These are phyloP conservation scores for Sebastes diploproa DNA, from an alignment of 2,797 vertebrate genomes.

Conservation along the genomic window DNA sequence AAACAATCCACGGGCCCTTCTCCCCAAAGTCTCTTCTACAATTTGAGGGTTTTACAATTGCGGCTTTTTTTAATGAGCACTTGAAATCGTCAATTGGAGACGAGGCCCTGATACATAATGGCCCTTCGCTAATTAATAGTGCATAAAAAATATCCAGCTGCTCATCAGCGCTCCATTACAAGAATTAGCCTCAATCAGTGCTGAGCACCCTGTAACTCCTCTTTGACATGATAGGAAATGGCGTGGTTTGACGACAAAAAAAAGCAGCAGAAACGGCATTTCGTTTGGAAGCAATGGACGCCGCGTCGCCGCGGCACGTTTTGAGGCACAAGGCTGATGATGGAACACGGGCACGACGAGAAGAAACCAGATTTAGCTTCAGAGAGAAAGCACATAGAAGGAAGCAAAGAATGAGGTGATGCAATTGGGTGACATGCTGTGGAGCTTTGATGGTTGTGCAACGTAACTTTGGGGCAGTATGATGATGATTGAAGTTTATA, in stretches of 20 bases:
- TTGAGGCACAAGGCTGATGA: slow-evolving; percentile 21
- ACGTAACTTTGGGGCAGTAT: slow-evolving; percentile 19
- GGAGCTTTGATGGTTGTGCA: slow-evolving; percentile 41
- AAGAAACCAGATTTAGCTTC: slow-evolving; percentile 28
- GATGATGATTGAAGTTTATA: neutral
- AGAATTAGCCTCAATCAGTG: slow-evolving; percentile 36
- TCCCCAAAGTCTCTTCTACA: slow-evolving; percentile 10
- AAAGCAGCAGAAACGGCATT: slow-evolving; percentile 5
- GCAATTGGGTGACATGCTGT: slow-evolving; percentile 65
- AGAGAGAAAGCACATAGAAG: slow-evolving; percentile 49
- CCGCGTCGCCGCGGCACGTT: neutral
- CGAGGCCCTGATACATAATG: slow-evolving; percentile 40
- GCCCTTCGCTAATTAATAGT: slow-evolving; percentile 45
- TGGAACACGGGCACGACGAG: slow-evolving; percentile 21
- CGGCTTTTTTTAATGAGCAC: slow-evolving; percentile 45
- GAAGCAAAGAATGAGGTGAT: slow-evolving; percentile 58
- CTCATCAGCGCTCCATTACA: slow-evolving; percentile 47
- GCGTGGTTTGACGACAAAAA: slow-evolving; percentile 16
- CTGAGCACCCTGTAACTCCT: slow-evolving; percentile 20
- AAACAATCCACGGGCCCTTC: slow-evolving; percentile 16
- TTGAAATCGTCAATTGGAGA: slow-evolving; percentile 47
- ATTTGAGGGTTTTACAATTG: slow-evolving; percentile 38
- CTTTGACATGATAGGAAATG: slow-evolving; percentile 7
- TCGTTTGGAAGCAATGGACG: neutral
- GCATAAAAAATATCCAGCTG: slow-evolving; percentile 55